Evolutionary conservation across 2,888 invertebrate species (phyloP), one percentile per base, ranked within the genome.

Genomic region (Phasia obesa): DNA sequence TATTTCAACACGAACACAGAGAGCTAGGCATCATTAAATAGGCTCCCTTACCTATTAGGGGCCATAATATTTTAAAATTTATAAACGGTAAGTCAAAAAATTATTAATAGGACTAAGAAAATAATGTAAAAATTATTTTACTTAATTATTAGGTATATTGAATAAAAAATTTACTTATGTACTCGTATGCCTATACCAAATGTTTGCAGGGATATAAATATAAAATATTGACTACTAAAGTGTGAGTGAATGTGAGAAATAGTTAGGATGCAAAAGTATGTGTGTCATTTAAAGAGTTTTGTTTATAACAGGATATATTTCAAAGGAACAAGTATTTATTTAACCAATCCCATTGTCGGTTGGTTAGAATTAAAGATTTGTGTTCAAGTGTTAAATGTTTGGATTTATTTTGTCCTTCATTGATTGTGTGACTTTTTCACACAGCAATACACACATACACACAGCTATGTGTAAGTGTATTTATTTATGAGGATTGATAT

Each of bases 401-500:
- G 35, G 59, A 21, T 31, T 60, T 51, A 9, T 53, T 67, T 38
- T 75, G 25, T 49, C 19, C 49, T 65, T 49, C n/a, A 15, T 59
- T 21, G 70, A 49, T 42, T 71, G 38, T 74, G 21, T 60, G 78
- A 86, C 64, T 85, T 74, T 47, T 27, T 13, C 21, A 57, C 2
- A 17, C 17, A 47, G 49, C 49, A 17, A 25, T n/a, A 42, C 38
- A 65, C 51, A 65, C 27, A 49, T 35, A 17, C 19, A 23, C 13
- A n/a, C 38, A 27, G 19, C 13, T 60, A 47, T 53, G 23, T 19
- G 19, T n/a, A 38, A 19, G 19, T 15, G 2, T 51, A 5, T 35
- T 35, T 62, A 70, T 70, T 77, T 62, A 62, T 62, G 47, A 62
- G 62, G n/a, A 73, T 73, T 71, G 62, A 55, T 60, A 79, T 76